A percentile compares a stretch with the other conserved stretches of the same genome.
These are phyloP conservation scores for Meda fulgida DNA, from an alignment of 2,797 vertebrate species.

Conservation along the genomic window DNA sequence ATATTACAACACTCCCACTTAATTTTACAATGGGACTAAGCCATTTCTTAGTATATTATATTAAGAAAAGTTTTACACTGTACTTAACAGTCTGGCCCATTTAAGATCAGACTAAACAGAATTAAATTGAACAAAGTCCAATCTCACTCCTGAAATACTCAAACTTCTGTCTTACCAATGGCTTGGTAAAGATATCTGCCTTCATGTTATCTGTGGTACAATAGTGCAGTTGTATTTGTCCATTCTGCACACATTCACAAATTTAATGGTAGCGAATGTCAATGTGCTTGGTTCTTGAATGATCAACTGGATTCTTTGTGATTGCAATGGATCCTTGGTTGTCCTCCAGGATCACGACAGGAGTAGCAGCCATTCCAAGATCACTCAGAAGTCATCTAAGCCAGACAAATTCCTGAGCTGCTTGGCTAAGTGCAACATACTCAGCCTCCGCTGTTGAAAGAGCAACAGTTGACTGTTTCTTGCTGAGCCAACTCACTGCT, in stretches of 20 bases:
- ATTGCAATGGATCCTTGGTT: slow-evolving; percentile 49
- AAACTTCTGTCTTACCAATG: neutral
- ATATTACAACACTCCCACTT: no score
- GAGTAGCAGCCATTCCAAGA: neutral
- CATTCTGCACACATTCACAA: slow-evolving; percentile 61
- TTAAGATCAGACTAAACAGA: neutral
- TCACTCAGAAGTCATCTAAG: no score
- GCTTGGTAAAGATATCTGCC: neutral
- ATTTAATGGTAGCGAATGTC: slow-evolving; percentile 63
- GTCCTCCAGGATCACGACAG: slow-evolving; percentile 55
- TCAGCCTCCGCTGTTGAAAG: slow-evolving; percentile 58
- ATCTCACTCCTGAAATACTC: neutral
- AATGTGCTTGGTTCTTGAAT: slow-evolving; percentile 56
- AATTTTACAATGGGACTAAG: no score
- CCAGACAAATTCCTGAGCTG: no score
- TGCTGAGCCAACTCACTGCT: slow-evolving; percentile 52
- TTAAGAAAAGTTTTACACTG: no score
- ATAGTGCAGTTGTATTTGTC: slow-evolving; percentile 44
- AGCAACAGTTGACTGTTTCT: slow-evolving; percentile 59
- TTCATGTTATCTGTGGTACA: neutral
- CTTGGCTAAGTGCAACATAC: no score
- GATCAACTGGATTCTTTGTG: slow-evolving; percentile 18
- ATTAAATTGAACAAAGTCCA: no score
- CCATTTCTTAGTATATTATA: no score
- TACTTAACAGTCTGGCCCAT: neutral